phyloP scores from a whole-genome alignment of 2,113 vertebrate species.

The Lathamus discolor region DNA sequence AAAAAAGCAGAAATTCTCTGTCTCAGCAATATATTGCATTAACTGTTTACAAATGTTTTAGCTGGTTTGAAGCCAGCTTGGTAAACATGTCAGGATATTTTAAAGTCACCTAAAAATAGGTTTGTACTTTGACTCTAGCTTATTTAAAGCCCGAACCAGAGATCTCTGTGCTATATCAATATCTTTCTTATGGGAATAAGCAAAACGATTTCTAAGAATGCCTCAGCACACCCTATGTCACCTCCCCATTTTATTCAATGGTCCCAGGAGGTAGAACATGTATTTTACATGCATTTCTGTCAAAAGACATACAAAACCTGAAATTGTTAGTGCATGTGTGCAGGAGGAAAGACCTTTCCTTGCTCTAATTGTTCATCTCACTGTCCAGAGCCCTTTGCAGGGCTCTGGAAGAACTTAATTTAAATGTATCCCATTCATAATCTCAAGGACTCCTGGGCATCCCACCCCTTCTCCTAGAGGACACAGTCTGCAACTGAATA shows the following conservation, averaged over 20 bases:
- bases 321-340: neutral
- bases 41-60: slow-evolving; percentile 26
- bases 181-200: neutral
- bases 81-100: slow-evolving; percentile 18
- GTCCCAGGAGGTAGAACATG: fast-evolving
- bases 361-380: neutral
- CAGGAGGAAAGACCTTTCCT: neutral
- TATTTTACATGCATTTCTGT: neutral
- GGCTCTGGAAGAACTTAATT: neutral
- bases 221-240: neutral
- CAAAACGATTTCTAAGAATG: neutral
- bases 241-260: neutral
- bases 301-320: neutral
- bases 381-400: neutral
- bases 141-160: slow-evolving; percentile 10
- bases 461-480: neutral
- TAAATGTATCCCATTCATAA: neutral
- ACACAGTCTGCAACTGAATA: neutral
- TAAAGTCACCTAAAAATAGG: slow-evolving; percentile 17
- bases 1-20: neutral
- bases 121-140: neutral
- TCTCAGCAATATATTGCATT: neutral
- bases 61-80: neutral
- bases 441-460: neutral
- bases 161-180: neutral